These are phyloP conservation scores for Ormyrus pomaceus DNA, from an alignment of 2,888 invertebrate species.

Conservation along the genomic window DNA sequence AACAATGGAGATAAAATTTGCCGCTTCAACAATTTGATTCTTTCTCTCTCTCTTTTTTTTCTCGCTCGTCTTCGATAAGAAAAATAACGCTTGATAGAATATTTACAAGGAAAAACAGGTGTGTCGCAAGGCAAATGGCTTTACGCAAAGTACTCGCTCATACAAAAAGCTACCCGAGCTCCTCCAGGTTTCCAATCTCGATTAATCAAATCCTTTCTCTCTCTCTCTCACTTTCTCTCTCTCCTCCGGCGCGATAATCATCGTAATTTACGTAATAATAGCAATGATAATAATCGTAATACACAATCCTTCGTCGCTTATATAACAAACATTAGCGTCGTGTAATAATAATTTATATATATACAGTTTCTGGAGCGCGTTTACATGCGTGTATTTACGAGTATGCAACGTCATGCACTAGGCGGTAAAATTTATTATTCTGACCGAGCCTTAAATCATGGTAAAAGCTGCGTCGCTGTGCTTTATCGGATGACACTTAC, in stretches of 20 bases:
- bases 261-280: background rate
- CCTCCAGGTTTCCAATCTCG: constrained; percentile 1
- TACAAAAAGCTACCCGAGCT: constrained; percentile 48
- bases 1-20: constrained; percentile 20
- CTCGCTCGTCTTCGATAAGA: constrained; percentile 21
- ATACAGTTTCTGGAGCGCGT: constrained; percentile 13
- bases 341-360: background rate
- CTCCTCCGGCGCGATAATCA: too few species aligned
- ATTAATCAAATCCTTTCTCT: too few species aligned
- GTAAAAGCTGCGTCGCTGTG: constrained; percentile 20
- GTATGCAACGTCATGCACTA: constrained; percentile 39
- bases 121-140: constrained; percentile 22
- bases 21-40: constrained; percentile 21
- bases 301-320: constrained; percentile 4
- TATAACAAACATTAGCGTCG: background rate
- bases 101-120: constrained; percentile 51
- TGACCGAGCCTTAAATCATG: constrained; percentile 47
- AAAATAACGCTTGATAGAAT: constrained; percentile 44
- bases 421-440: constrained; percentile 52
- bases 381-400: constrained; percentile 14
- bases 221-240: too few species aligned
- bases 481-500: constrained; percentile 3
- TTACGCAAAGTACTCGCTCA: constrained; percentile 27
- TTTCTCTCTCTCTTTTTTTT: background rate
- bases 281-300: constrained; percentile 7